These are phyloP conservation scores for Phocides pigmalion DNA, from an alignment of 1,140 invertebrate genomes.

Conservation along the genomic window DNA sequence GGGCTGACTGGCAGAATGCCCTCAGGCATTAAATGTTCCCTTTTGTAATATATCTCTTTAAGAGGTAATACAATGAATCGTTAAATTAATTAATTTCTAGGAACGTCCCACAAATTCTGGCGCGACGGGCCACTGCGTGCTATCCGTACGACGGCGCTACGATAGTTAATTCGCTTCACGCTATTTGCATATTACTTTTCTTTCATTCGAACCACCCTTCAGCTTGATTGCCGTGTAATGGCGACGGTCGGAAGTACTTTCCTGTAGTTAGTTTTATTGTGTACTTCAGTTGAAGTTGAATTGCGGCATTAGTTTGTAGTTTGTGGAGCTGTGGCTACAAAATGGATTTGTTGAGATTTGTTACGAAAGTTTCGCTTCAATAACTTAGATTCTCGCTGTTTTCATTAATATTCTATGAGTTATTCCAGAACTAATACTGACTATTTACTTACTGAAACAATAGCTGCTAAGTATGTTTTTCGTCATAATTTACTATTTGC, in stretches of 20 bases:
- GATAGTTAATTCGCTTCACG: constrained; percentile 13
- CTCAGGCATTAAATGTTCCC: no score
- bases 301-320: neutral
- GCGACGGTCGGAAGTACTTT: constrained; percentile 4
- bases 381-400: neutral
- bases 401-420: neutral
- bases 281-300: neutral
- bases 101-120: neutral
- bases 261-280: neutral
- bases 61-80: no score
- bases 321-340: neutral
- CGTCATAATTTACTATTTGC: no score
- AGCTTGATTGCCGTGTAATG: constrained; percentile 19
- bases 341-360: neutral
- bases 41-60: no score
- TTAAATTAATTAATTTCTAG: neutral
- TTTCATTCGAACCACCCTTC: constrained; percentile 8
- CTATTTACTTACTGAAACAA: no score
- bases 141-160: neutral
- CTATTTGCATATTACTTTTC: constrained; percentile 25
- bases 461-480: no score
- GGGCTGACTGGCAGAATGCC: no score
- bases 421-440: no score
- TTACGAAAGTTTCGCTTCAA: neutral
- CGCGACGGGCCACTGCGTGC: neutral